A percentile compares a stretch with the other conserved stretches of the same genome.
phyloP scores from a whole-genome alignment of 2,888 invertebrate species.

The Spodoptera picta region DNA sequence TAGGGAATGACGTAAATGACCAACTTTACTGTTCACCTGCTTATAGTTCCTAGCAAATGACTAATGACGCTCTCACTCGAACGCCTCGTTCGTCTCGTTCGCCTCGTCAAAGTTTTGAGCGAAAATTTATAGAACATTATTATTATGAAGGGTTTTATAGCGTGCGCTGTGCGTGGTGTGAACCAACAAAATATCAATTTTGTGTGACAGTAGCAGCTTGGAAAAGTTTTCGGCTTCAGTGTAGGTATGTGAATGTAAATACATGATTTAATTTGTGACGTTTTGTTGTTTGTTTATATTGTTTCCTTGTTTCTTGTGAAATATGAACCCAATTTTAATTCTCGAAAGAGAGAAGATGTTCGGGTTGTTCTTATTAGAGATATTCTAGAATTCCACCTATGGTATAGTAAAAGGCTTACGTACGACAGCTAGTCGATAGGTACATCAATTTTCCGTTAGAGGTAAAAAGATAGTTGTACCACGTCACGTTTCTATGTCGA shows the following conservation, averaged over 20 bases:
- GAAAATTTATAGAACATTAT: conserved; percentile 40
- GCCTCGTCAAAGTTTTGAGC: conserved; percentile 41
- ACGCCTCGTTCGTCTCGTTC: conserved; percentile 55
- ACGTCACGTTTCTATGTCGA: too few species aligned
- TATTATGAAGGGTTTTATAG: conserved; percentile 8
- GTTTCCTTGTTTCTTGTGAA: not conserved
- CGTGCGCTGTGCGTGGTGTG: conserved; percentile 25
- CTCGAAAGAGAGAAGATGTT: too few species aligned
- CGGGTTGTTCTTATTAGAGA: too few species aligned
- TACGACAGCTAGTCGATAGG: too few species aligned
- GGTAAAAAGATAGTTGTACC: too few species aligned
- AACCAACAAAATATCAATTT: conserved; percentile 42
- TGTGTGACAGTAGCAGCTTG: conserved; percentile 24
- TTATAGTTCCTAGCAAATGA: conserved; percentile 56
- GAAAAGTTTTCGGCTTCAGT: conserved; percentile 23
- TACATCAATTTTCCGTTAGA: too few species aligned
- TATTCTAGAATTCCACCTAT: too few species aligned
- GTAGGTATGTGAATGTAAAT: not conserved
- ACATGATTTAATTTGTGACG: not conserved
- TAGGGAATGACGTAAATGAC: conserved; percentile 52
- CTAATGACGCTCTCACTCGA: conserved; percentile 59
- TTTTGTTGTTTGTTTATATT: not conserved
- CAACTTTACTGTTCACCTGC: conserved; percentile 54
- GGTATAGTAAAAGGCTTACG: too few species aligned
- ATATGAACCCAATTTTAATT: too few species aligned